Evolutionary conservation across 53 echinoderm and acorn worm genomes (phyloP).

Genomic region (Echinarachnius parma): DNA sequence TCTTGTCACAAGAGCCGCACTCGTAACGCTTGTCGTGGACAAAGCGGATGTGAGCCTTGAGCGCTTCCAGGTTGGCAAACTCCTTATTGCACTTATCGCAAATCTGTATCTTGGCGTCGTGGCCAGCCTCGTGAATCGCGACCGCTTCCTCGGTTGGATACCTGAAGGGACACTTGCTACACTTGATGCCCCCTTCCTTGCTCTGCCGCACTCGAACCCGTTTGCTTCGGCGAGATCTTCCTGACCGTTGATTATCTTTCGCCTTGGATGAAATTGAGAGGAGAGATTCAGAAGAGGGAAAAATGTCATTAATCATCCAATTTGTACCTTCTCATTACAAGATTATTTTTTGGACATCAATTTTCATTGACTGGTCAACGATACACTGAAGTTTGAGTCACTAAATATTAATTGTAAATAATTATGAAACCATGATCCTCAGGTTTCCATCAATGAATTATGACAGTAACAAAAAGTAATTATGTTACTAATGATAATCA

Average conservation of each 20-base stretch:
- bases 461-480: no score
- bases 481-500: background rate
- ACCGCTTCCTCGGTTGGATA: constrained; percentile 42
- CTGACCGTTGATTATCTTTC: background rate
- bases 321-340: no score
- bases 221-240: constrained; percentile 22
- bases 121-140: constrained; percentile 19
- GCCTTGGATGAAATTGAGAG: background rate
- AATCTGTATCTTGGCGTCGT: constrained; percentile 13
- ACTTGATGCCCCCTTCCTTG: constrained; percentile 40
- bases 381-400: no score
- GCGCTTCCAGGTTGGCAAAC: constrained; percentile 30
- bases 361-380: no score
- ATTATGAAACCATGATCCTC: no score
- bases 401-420: no score
- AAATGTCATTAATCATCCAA: no score
- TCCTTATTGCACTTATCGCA: constrained; percentile 34
- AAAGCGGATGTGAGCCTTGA: constrained; percentile 39
- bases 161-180: constrained; percentile 32
- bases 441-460: no score
- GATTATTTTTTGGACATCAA: no score
- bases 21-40: constrained; percentile 40
- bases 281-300: background rate
- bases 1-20: constrained; percentile 27
- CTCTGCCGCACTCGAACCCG: constrained; percentile 23